These are phyloP conservation scores for Apis florea DNA, from an alignment of 1,140 invertebrate species.

Conservation along the genomic window DNA sequence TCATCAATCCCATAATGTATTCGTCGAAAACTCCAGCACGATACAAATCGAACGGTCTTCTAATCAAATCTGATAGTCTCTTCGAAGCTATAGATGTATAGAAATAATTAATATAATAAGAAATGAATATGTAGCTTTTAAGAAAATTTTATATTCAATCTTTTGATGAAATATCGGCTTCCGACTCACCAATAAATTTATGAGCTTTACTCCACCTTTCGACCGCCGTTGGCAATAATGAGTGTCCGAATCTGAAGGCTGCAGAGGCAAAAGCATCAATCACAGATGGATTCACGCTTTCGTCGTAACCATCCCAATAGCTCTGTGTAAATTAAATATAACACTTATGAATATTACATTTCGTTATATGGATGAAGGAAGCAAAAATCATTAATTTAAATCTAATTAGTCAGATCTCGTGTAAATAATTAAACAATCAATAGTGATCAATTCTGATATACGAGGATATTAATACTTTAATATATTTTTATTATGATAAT, in stretches of 20 bases:
- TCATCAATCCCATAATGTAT: slow-evolving; percentile 95
- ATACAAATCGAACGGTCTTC: slow-evolving; percentile 94
- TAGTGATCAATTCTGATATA: too few species aligned
- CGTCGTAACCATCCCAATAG: slow-evolving; percentile 94
- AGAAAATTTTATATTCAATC: neutral
- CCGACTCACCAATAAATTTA: slow-evolving; percentile 90
- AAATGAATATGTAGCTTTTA: too few species aligned
- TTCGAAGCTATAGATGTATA: slow-evolving; percentile 95
- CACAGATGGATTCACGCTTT: slow-evolving; percentile 91
- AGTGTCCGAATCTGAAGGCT: slow-evolving; percentile 95
- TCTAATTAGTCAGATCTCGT: too few species aligned
- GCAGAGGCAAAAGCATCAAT: slow-evolving; percentile 93
- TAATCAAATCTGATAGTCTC: slow-evolving; percentile 92
- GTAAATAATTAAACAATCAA: too few species aligned
- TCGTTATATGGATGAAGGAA: neutral
- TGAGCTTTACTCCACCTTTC: slow-evolving; percentile 96
- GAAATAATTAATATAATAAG: neutral
- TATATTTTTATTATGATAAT: too few species aligned
- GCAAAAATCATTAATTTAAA: neutral
- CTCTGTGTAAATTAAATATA: slow-evolving; percentile 79
- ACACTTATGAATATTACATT: slow-evolving; percentile 42
- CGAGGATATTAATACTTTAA: too few species aligned
- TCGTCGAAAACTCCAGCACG: slow-evolving; percentile 94
- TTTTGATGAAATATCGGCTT: neutral
- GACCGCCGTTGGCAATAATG: slow-evolving; percentile 91